These are phyloP conservation scores for Idaea dimidiata DNA, from an alignment of 2,888 invertebrate genomes.

Conservation along the genomic window DNA sequence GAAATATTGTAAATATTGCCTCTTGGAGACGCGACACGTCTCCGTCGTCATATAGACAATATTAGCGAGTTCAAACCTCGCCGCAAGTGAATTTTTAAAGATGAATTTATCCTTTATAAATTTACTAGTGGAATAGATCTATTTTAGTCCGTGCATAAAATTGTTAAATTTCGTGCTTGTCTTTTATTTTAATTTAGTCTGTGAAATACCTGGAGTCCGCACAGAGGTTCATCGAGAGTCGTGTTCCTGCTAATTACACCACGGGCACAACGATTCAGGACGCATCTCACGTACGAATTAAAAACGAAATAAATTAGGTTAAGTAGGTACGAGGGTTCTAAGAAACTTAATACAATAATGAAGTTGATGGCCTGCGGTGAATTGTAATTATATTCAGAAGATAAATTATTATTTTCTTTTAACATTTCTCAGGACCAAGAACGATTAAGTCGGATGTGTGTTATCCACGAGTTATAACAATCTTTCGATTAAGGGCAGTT, in stretches of 20 bases:
- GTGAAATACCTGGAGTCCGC: background rate
- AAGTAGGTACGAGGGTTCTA: slow-evolving; percentile 5
- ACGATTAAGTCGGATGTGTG: background rate
- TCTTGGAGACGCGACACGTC: no score
- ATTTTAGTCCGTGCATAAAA: no score
- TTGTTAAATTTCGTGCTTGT: no score
- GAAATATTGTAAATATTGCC: no score
- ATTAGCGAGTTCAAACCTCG: no score
- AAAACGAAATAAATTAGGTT: slow-evolving; percentile 4
- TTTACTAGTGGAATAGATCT: no score
- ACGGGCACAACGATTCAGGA: background rate
- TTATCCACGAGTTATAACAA: no score
- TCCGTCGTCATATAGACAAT: no score
- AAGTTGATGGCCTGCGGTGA: background rate
- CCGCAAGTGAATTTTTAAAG: no score
- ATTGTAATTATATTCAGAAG: background rate
- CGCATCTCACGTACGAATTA: background rate
- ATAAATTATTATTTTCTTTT: background rate
- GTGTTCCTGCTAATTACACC: background rate
- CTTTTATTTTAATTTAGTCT: no score
- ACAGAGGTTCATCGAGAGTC: background rate
- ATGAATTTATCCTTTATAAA: no score
- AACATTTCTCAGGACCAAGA: background rate
- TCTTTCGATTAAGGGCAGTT: no score
- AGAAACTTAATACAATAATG: background rate